A percentile compares a stretch with the other conserved stretches of the same genome.
phyloP scores from a whole-genome alignment of 2,113 vertebrate species.

The Agapornis roseicollis region DNA sequence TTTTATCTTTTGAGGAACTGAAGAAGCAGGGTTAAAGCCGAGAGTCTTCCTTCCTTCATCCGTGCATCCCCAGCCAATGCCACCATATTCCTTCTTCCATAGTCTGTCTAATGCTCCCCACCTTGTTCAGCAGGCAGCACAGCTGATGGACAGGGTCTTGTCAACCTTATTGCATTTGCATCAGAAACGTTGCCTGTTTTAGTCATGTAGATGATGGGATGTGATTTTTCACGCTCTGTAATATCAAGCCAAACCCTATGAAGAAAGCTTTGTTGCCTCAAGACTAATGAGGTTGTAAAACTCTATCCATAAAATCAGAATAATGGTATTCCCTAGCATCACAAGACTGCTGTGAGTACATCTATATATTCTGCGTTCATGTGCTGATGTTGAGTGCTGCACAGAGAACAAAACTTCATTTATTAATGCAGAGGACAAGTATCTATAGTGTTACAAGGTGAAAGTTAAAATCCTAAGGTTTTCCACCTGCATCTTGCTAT shows the following conservation, averaged over 20 bases:
- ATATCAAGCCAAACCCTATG: slow-evolving; percentile 46
- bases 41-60: not conserved
- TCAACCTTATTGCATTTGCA: slow-evolving; percentile 19
- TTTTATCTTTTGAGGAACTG: not conserved
- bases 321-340: slow-evolving; percentile 27
- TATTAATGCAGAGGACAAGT: not conserved
- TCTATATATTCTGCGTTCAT: not conserved
- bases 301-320: slow-evolving; percentile 65
- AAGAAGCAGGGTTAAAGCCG: not conserved
- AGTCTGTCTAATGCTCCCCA: not conserved
- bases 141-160: not conserved
- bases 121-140: not conserved
- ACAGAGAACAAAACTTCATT: slow-evolving; percentile 8
- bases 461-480: slow-evolving; percentile 20
- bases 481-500: not conserved
- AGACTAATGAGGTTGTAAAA: slow-evolving; percentile 71
- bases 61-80: not conserved
- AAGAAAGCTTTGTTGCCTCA: slow-evolving; percentile 61
- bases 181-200: slow-evolving; percentile 4
- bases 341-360: slow-evolving; percentile 22
- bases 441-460: not conserved
- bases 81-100: not conserved
- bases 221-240: slow-evolving; percentile 60
- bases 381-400: not conserved
- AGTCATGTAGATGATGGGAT: slow-evolving; percentile 32